Evolutionary conservation across 2,113 vertebrate genomes (phyloP), one percentile per base, ranked within the genome.

Genomic region (Lichenostomus cassidix): DNA sequence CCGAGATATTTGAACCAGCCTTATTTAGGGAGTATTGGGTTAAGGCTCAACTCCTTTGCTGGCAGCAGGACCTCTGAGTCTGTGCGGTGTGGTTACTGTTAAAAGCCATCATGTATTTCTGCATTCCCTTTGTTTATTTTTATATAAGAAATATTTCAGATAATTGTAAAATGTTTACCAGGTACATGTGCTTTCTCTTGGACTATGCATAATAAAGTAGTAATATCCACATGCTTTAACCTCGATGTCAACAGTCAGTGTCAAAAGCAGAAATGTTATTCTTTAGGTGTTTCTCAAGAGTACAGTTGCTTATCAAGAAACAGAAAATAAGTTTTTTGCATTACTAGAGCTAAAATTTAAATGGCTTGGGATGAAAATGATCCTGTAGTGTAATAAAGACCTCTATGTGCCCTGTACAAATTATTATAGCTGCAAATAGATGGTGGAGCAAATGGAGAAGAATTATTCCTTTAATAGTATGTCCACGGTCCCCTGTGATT

Each of bases 381-480:
- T 64, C 52, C n/a, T 71, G 25, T 62, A 76, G 77, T 92, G 64
- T 73, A 95, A 94, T 92, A 97, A 93, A 90, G 80, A 83, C 76
- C 14, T 91, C 64, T 76, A 7, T 84, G 42, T 46, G 56, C 59
- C 13, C 2, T 79, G 50, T 47, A 58, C n/a, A 58, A 80, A 64
- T 81, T 50, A 52, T 50, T 90, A 56, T 39, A 79, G 19, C 50
- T 94, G 47, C 41, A 87, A 94, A 95, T 55, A 83, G 21, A 84
- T 86, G 37, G 50, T 74, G 18, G 31, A 90, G 33, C 29, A 94
- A 63, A 68, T 65, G 92, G 42, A 86, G 58, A 84, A 78, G 24
- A 79, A 55, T 85, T 97, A 63, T 97, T 69, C 55, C 82, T 89
- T 96, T 90, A 97, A 94, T 96, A 84, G 50, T 46, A 91, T 39